phyloP scores from a whole-genome alignment of 2,888 invertebrate genomes.

The Carpatolechia fugitivella region DNA sequence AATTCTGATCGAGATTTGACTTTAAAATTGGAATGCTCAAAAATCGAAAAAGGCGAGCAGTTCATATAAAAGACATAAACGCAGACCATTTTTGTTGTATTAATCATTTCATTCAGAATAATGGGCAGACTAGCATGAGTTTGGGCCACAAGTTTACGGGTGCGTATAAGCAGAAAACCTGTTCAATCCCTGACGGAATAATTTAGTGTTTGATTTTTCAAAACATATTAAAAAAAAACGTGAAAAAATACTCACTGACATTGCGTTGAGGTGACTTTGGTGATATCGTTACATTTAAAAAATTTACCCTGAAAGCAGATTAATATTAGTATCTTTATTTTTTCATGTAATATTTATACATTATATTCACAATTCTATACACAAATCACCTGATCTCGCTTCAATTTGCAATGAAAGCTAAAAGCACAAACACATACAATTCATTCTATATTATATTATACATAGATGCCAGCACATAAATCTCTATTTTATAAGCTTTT shows the following conservation, averaged over 20 bases:
- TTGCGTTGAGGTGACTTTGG: constrained; percentile 91
- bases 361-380: not conserved
- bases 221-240: not conserved
- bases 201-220: not conserved
- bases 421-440: constrained; percentile 1
- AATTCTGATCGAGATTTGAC: no score
- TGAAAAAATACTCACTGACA: constrained; percentile 87
- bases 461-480: not conserved
- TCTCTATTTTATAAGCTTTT: no score
- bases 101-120: no score
- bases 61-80: no score
- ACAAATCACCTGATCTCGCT: constrained; percentile 9
- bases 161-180: no score
- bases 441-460: constrained; percentile 1
- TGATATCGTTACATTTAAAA: constrained; percentile 93
- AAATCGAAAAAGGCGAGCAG: no score
- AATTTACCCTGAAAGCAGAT: constrained; percentile 92
- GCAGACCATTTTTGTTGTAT: no score
- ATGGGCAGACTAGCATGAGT: no score
- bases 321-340: not conserved
- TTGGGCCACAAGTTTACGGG: no score
- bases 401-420: not conserved
- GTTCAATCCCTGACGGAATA: no score
- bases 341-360: not conserved
- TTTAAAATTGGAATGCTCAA: no score